Conservation (phyloP, 2,113 vertebrate genomes). For the Cryptomyrus ogoouensis region DNA sequence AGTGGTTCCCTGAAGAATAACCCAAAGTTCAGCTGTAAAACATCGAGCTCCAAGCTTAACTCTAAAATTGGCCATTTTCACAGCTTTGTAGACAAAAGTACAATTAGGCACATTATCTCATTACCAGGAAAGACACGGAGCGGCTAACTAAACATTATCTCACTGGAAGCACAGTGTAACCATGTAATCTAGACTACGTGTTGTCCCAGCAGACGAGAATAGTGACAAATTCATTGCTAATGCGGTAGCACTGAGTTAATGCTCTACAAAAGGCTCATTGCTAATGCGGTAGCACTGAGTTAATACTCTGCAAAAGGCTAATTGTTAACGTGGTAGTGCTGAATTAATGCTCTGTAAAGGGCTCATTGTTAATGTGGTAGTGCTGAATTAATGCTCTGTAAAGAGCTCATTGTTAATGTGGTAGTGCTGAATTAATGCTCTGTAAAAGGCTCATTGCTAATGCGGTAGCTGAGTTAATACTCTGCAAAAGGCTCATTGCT, state of each 20-base stretch:
- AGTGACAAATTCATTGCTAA: not conserved
- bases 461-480: not conserved
- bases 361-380: too few species aligned
- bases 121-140: not conserved
- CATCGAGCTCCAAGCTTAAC: not conserved
- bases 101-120: slow-evolving; percentile 3
- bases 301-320: not conserved
- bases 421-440: not conserved
- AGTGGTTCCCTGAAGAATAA: not conserved
- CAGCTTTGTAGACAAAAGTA: not conserved
- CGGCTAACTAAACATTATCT: not conserved
- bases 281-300: not conserved
- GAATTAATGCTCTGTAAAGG: too few species aligned
- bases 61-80: not conserved
- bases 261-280: not conserved
- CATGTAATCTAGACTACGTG: not conserved
- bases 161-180: not conserved
- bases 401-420: not conserved
- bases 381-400: too few species aligned
- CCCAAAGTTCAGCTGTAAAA: not conserved
- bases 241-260: not conserved
- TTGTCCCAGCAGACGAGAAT: not conserved
- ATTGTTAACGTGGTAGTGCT: too few species aligned
- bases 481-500: not conserved
- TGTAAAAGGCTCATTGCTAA: not conserved